These are phyloP conservation scores for Drosophila ironensis DNA, from an alignment of 1,140 invertebrate genomes.

Conservation along the genomic window DNA sequence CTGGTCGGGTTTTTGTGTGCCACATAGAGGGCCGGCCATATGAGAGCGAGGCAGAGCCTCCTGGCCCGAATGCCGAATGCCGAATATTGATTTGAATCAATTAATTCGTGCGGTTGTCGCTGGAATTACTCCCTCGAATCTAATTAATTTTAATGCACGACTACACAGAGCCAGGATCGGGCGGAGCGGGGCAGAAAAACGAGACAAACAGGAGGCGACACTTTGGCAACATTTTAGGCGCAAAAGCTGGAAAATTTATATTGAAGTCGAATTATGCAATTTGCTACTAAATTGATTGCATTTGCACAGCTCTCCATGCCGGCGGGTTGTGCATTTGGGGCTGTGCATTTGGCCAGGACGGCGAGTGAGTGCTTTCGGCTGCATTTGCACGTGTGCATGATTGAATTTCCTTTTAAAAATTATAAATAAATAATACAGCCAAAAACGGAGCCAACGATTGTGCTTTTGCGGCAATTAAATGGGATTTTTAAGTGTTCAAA, in stretches of 20 bases:
- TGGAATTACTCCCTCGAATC: slow-evolving; percentile 82
- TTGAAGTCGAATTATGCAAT: slow-evolving; percentile 80
- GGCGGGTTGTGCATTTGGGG: no score
- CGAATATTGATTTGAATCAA: slow-evolving; percentile 82
- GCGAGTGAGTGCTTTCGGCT: no score
- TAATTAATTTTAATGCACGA: slow-evolving; percentile 82
- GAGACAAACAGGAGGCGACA: slow-evolving; percentile 53
- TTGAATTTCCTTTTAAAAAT: slow-evolving; percentile 55
- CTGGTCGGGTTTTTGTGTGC: slow-evolving; percentile 24
- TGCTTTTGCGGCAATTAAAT: slow-evolving; percentile 3
- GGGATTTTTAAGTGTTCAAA: no score
- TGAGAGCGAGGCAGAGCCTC: slow-evolving; percentile 3
- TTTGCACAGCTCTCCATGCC: slow-evolving; percentile 58
- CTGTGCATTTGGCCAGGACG: no score
- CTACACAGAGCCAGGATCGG: slow-evolving; percentile 39
- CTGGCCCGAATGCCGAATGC: slow-evolving; percentile 69
- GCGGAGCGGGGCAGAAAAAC: not conserved
- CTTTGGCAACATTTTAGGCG: slow-evolving; percentile 74
- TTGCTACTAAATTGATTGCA: slow-evolving; percentile 81
- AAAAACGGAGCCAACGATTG: slow-evolving; percentile 35
- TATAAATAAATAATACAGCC: slow-evolving; percentile 45
- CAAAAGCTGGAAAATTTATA: slow-evolving; percentile 70
- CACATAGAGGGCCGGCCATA: not conserved
- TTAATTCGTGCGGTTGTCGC: slow-evolving; percentile 82
- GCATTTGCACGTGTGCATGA: slow-evolving; percentile 21